phyloP scores from a whole-genome alignment of 1,140 invertebrate genomes.

The Bombus impatiens region DNA sequence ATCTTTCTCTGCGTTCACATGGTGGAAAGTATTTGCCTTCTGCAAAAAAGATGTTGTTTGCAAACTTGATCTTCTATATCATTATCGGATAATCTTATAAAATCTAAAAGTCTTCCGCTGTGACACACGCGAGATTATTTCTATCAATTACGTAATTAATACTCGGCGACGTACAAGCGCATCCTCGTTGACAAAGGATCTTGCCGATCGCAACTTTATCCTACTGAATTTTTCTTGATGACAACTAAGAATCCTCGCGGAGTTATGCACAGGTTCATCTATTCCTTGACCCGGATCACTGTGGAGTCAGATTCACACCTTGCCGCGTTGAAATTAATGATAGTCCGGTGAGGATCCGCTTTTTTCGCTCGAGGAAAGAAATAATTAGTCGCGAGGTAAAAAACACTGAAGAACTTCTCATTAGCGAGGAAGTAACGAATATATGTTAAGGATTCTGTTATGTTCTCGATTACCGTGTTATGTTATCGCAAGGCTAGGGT shows the following conservation, averaged over 20 bases:
- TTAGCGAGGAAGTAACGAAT: slow-evolving; percentile 44
- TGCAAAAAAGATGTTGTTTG: too few relatives aligned
- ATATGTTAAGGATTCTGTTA: slow-evolving; percentile 37
- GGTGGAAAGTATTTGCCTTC: too few relatives aligned
- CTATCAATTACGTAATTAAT: background rate
- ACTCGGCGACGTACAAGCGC: background rate
- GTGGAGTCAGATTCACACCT: background rate
- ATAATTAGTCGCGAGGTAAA: slow-evolving; percentile 53
- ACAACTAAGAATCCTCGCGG: background rate
- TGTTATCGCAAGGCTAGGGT: background rate
- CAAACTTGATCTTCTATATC: background rate
- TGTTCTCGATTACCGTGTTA: slow-evolving; percentile 11
- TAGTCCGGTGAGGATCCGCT: slow-evolving; percentile 14
- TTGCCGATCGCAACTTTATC: background rate
- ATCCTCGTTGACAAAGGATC: background rate
- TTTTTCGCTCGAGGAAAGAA: slow-evolving; percentile 12
- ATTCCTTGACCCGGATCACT: slow-evolving; percentile 18
- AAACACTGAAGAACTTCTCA: slow-evolving; percentile 46
- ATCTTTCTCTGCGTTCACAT: too few relatives aligned
- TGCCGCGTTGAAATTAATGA: slow-evolving; percentile 34
- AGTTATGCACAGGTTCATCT: background rate
- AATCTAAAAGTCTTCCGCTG: background rate
- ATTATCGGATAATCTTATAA: background rate
- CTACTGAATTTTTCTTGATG: background rate
- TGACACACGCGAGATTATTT: background rate